Conservation (phyloP, 2,797 vertebrate species). For the Emydoidea blandingii region DNA sequence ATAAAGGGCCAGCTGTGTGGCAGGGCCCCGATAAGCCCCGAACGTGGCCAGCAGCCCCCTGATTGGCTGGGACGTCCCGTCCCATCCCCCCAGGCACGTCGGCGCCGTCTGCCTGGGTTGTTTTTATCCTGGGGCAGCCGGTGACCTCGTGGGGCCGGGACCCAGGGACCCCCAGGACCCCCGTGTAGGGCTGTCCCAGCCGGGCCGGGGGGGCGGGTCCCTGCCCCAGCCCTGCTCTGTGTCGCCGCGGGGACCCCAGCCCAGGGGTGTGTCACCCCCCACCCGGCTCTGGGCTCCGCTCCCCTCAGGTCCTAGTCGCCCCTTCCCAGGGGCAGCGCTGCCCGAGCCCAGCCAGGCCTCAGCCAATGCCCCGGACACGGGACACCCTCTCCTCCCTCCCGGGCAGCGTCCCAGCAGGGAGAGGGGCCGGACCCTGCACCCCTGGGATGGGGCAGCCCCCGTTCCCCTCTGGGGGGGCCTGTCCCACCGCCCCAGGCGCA, state of each 20-base stretch:
- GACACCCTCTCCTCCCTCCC: neutral
- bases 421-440: too few species aligned
- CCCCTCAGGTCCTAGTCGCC: too few species aligned
- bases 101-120: neutral
- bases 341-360: too few species aligned
- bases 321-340: too few species aligned
- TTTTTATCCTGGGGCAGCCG: neutral
- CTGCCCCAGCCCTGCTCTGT: neutral
- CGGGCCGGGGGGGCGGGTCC: neutral
- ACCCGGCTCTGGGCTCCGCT: too few species aligned
- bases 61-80: neutral
- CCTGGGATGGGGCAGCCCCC: too few species aligned
- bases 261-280: too few species aligned
- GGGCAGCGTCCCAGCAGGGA: too few species aligned
- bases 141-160: neutral
- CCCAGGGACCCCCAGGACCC: too few species aligned
- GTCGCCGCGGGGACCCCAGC: too few species aligned
- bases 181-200: too few species aligned
- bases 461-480: too few species aligned
- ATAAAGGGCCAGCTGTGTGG: neutral
- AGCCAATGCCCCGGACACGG: neutral
- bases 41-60: neutral
- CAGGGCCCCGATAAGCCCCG: neutral
- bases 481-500: neutral
- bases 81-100: neutral